phyloP scores from a whole-genome alignment of 1,140 invertebrate species.

The Cylas formicarius region DNA sequence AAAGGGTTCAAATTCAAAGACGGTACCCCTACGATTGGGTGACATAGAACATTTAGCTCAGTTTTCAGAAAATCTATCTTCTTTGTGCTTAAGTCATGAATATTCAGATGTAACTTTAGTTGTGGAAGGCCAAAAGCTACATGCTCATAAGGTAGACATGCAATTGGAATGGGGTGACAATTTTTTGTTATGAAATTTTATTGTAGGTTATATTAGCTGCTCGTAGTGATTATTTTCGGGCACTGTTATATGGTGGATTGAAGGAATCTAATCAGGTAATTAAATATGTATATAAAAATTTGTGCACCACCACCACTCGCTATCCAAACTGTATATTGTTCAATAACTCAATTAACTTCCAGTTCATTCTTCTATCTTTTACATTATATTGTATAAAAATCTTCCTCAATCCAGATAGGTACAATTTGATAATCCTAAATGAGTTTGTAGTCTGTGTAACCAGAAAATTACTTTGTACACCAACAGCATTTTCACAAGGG shows the following conservation, averaged over 20 bases:
- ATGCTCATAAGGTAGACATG: slow-evolving; percentile 69
- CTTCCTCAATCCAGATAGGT: too few species aligned
- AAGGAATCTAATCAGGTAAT: slow-evolving; percentile 69
- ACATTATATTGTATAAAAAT: too few species aligned
- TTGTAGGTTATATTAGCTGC: slow-evolving; percentile 73
- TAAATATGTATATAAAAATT: slow-evolving; percentile 2
- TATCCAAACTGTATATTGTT: too few species aligned
- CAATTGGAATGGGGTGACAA: background rate
- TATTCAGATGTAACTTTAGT: slow-evolving; percentile 88
- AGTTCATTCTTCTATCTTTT: too few species aligned
- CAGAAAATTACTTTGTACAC: too few species aligned
- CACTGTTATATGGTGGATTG: slow-evolving; percentile 85
- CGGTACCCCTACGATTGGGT: slow-evolving; percentile 24
- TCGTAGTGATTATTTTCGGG: slow-evolving; percentile 90
- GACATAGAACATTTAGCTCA: slow-evolving; percentile 44
- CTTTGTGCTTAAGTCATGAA: slow-evolving; percentile 76
- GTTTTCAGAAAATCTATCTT: slow-evolving; percentile 71
- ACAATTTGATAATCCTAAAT: too few species aligned
- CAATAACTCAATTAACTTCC: too few species aligned
- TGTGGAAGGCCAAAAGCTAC: slow-evolving; percentile 76
- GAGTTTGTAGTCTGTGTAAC: too few species aligned
- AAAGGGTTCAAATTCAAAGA: slow-evolving; percentile 23
- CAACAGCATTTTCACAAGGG: too few species aligned
- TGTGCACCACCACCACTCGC: too few species aligned
- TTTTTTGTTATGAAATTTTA: slow-evolving; percentile 2